phyloP scores from a whole-genome alignment of 2,113 vertebrate genomes.

The Hydrochoerus hydrochaeris region DNA sequence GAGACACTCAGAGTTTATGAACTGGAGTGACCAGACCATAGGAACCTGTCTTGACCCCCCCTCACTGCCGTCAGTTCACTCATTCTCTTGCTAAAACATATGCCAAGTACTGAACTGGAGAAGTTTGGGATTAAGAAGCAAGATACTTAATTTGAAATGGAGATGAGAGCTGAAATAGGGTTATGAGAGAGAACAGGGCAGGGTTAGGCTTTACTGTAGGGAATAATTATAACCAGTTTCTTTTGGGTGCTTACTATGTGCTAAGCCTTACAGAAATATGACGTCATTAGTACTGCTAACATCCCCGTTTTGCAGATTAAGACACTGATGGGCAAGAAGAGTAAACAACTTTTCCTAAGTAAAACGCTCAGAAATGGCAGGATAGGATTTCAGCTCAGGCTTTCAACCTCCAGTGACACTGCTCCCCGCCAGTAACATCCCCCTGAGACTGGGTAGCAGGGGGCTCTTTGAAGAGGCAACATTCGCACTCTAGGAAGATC shows the following conservation, averaged over 20 bases:
- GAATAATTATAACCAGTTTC: neutral
- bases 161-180: neutral
- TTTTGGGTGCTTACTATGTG: neutral
- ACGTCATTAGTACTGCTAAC: neutral
- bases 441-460: neutral
- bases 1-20: neutral
- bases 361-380: neutral
- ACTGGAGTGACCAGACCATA: neutral
- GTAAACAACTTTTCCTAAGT: slow-evolving; percentile 14
- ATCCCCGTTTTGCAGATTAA: neutral
- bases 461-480: neutral
- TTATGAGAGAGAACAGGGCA: neutral
- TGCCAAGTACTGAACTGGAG: neutral
- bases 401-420: neutral
- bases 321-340: neutral
- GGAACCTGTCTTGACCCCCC: neutral
- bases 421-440: neutral
- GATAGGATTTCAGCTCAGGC: neutral
- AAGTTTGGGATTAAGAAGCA: neutral
- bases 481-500: neutral
- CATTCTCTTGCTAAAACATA: neutral
- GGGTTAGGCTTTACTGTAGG: neutral
- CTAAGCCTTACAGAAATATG: neutral
- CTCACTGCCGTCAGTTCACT: neutral
- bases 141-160: neutral